Evolutionary conservation across 2,888 invertebrate species (phyloP), one percentile per base, ranked within the genome.

Genomic region (Neocrepidodera transversa): DNA sequence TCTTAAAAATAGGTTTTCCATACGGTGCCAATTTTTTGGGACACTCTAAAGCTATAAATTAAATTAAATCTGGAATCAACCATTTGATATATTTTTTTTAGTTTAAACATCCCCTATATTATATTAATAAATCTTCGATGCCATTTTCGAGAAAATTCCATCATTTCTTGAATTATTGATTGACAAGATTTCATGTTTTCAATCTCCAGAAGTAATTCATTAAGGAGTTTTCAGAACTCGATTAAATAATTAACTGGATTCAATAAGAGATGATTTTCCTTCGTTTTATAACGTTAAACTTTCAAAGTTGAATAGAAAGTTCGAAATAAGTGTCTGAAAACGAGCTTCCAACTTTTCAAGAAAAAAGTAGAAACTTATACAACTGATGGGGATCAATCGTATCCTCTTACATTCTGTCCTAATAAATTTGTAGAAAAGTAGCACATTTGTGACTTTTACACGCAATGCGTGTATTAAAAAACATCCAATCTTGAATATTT

Each of bases 191-290:
- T 48, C 30, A n/a, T 35, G 30, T 48, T 32, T 48, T 13, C 42
- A 42, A 42, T 42, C 42, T 42, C 42, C 42, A 42, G 42, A 36
- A 35, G 43, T 47, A 65, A 64, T 62, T 57, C 36, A 60, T 60
- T 48, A 42, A 47, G 32, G 47, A 61, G 38, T 52, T 57, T 43
- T 20, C 3, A 35, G 38, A 55, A 62, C 48, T 62, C 47, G 48
- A 55, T 54, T 48, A 63, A 60, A 63, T 60, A 60, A 60, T 63
- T 63, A 63, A 54, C 49, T 47, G 45, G 59, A 54, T 58, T 53
- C 54, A 58, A 63, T 60, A 40, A 56, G 52, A 50, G 60, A 54
- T 60, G 43, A 57, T 55, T 59, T 59, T 30, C 52, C 32, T 40
- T 36, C 59, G 28, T 48, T 49, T 35, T 38, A 47, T 53, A 47